phyloP scores from a whole-genome alignment of 1,140 invertebrate genomes.

The Drosophila lowei region DNA sequence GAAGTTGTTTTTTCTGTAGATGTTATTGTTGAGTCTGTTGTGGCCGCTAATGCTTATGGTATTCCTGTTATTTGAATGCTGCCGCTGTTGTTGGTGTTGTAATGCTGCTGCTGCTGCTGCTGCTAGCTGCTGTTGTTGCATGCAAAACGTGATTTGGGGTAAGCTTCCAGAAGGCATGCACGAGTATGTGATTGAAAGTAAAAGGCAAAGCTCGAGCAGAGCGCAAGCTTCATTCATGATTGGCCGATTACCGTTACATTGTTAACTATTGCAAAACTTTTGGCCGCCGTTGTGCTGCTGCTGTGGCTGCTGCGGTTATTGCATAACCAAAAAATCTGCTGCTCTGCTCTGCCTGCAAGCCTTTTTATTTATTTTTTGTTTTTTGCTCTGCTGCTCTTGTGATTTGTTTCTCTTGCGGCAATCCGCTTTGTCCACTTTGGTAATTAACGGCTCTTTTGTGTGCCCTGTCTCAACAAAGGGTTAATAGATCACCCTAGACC shows the following conservation, averaged over 20 bases:
- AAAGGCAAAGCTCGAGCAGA: constrained; percentile 75
- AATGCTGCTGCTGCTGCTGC: constrained; percentile 14
- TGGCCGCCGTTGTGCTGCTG: constrained; percentile 20
- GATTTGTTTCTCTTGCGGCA: not conserved
- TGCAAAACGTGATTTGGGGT: constrained; percentile 60
- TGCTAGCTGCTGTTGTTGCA: constrained; percentile 29
- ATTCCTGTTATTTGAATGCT: constrained; percentile 35
- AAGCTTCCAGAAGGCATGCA: constrained; percentile 31
- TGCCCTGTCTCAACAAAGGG: constrained; percentile 33
- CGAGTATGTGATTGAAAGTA: constrained; percentile 75
- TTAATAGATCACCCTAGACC: constrained; percentile 8
- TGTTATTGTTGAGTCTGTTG: not conserved
- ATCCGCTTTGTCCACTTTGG: constrained; percentile 16
- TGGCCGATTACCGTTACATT: constrained; percentile 76
- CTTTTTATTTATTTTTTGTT: constrained; percentile 16
- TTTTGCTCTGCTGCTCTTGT: constrained; percentile 7
- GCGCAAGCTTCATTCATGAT: constrained; percentile 77
- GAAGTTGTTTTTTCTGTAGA: too few relatives aligned
- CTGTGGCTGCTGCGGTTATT: constrained; percentile 32
- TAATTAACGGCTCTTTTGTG: constrained; percentile 42
- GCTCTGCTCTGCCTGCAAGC: constrained; percentile 2
- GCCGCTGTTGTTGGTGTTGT: constrained; percentile 27
- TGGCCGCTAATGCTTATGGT: too few relatives aligned
- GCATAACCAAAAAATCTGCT: constrained; percentile 44
- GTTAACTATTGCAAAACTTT: constrained; percentile 78